Conservation (phyloP, 2,888 invertebrate species). For the Volucella zonaria region DNA sequence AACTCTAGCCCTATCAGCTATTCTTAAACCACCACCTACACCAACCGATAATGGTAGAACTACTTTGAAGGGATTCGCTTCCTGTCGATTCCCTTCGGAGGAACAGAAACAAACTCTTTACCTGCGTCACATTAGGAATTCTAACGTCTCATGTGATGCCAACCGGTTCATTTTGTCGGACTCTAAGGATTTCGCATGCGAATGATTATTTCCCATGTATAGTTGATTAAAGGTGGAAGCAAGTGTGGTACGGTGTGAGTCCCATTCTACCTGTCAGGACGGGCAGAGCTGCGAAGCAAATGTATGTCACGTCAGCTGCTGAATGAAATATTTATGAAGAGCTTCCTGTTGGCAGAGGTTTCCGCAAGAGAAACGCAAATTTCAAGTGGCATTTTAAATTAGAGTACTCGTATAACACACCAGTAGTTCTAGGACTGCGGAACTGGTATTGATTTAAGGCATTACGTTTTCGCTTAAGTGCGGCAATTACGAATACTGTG, state of each 20-base stretch:
- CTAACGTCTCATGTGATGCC: slow-evolving; percentile 38
- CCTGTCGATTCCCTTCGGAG: slow-evolving; percentile 29
- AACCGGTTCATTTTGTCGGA: slow-evolving; percentile 61
- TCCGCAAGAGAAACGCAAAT: slow-evolving; percentile 38
- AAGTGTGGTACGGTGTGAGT: slow-evolving; percentile 5
- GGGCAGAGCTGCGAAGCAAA: slow-evolving; percentile 20
- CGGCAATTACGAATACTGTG: slow-evolving; percentile 60
- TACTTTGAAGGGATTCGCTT: slow-evolving; percentile 42
- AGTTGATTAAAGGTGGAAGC: slow-evolving; percentile 10
- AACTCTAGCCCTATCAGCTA: slow-evolving; percentile 2
- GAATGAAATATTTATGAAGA: slow-evolving; percentile 64
- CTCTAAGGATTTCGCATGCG: slow-evolving; percentile 57
- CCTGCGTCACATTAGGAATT: slow-evolving; percentile 41
- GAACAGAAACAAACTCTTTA: not conserved
- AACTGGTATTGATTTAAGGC: slow-evolving; percentile 62
- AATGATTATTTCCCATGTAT: slow-evolving; percentile 50
- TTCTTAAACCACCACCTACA: not conserved
- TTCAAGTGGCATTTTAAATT: slow-evolving; percentile 71
- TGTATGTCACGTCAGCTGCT: slow-evolving; percentile 48
- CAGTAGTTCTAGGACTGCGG: not conserved
- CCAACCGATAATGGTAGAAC: not conserved
- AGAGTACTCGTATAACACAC: slow-evolving; percentile 29
- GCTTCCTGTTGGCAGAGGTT: slow-evolving; percentile 48
- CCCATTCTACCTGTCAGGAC: not conserved
- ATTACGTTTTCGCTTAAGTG: slow-evolving; percentile 63